Percentiles rank a stretch among this genome's conserved stretches.
phyloP scores from a whole-genome alignment of 1,140 invertebrate genomes.

The Agrypnia vestita region DNA sequence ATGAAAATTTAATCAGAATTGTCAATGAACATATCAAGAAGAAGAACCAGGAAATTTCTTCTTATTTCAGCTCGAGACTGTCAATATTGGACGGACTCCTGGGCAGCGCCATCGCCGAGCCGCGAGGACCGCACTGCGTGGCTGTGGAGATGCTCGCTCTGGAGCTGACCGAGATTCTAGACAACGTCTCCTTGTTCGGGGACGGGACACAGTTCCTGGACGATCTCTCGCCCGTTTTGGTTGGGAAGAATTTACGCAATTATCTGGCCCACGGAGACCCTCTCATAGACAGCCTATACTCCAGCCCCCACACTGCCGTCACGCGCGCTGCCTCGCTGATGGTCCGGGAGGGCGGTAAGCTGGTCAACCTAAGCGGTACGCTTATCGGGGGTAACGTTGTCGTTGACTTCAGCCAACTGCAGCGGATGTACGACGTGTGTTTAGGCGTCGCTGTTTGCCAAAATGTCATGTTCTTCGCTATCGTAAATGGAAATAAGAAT shows the following conservation, averaged over 20 bases:
- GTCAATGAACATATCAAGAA: not conserved
- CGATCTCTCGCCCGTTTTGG: not conserved
- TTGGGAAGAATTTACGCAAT: not conserved
- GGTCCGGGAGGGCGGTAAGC: not conserved
- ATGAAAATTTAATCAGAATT: not conserved
- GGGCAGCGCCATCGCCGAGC: not conserved
- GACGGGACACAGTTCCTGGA: not conserved
- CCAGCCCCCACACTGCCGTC: not conserved
- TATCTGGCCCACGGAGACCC: slow-evolving; percentile 4
- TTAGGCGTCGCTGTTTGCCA: not conserved
- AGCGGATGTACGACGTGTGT: not conserved
- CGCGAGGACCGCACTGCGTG: not conserved
- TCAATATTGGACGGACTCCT: not conserved
- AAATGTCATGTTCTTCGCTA: not conserved
- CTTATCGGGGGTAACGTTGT: not conserved
- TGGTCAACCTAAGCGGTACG: not conserved
- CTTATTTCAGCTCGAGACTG: not conserved
- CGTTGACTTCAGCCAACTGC: not conserved
- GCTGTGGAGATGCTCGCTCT: not conserved
- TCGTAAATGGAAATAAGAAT: not conserved
- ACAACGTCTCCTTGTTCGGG: not conserved
- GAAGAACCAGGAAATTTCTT: not conserved
- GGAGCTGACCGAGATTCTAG: slow-evolving; percentile 6
- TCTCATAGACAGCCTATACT: slow-evolving; percentile 2
- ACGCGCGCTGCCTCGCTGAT: not conserved